Evolutionary conservation across 2,888 invertebrate genomes (phyloP).

Genomic region (Entomobrya proxima): DNA sequence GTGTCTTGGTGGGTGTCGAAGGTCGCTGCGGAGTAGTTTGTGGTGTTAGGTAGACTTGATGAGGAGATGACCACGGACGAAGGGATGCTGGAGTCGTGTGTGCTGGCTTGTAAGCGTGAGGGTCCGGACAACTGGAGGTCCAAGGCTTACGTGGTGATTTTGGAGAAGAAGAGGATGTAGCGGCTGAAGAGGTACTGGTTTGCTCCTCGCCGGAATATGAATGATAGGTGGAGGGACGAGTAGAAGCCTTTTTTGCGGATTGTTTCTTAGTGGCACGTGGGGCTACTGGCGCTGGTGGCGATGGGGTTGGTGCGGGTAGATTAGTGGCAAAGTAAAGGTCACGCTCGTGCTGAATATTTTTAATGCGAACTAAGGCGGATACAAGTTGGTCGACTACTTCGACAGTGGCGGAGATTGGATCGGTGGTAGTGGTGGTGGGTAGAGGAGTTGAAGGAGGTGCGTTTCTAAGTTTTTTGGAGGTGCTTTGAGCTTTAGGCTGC

Average conservation of each 20-base stretch:
- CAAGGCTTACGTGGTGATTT: constrained; percentile 34
- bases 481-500: background rate
- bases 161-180: background rate
- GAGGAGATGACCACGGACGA: constrained; percentile 24
- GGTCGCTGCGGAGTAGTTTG: background rate
- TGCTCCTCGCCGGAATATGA: constrained; percentile 15
- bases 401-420: background rate
- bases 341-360: background rate
- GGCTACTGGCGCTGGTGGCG: background rate
- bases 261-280: background rate
- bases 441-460: no score
- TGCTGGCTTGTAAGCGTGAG: background rate
- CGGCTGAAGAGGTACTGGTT: background rate
- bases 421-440: background rate
- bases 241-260: background rate
- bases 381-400: constrained; percentile 7
- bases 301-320: background rate
- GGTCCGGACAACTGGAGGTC: constrained; percentile 11
- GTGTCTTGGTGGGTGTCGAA: background rate
- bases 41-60: background rate
- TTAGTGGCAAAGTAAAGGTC: background rate
- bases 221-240: background rate
- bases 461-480: background rate
- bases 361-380: constrained; percentile 19
- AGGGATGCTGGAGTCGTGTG: background rate